Conservation (phyloP, 1,140 invertebrate species). For the Dreissena rostriformis region DNA sequence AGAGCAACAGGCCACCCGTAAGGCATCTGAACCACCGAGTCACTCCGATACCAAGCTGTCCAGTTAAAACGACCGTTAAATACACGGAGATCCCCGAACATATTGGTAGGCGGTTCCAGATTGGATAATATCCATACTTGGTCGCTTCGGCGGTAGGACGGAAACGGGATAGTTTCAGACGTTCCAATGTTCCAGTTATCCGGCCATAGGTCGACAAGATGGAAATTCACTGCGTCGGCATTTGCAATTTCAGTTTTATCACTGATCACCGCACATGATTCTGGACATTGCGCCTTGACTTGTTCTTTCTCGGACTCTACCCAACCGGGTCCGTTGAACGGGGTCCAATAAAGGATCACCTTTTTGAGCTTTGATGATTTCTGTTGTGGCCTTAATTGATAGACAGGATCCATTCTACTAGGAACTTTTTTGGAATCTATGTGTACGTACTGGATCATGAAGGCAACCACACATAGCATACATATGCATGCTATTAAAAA, state of each 20-base stretch:
- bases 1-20: slow-evolving; percentile 58
- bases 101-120: slow-evolving; percentile 66
- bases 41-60: slow-evolving; percentile 70
- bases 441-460: no score
- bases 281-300: slow-evolving; percentile 6
- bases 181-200: slow-evolving; percentile 41
- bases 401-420: no score
- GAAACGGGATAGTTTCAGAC: slow-evolving; percentile 45
- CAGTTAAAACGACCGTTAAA: slow-evolving; percentile 70
- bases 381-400: no score
- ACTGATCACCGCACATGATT: slow-evolving; percentile 65
- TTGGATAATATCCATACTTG: slow-evolving; percentile 72
- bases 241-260: slow-evolving; percentile 59
- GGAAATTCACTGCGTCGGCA: slow-evolving; percentile 74
- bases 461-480: no score
- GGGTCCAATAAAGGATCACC: no score
- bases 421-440: no score
- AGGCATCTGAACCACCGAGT: slow-evolving; percentile 65
- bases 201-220: slow-evolving; percentile 61
- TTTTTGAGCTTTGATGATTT: no score
- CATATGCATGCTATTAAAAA: no score
- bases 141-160: slow-evolving; percentile 56
- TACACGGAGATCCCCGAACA: slow-evolving; percentile 54
- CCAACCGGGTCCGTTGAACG: no score
- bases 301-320: no score